These are phyloP conservation scores for Trochalopteron elliotii DNA, from an alignment of 2,113 vertebrate genomes.

Conservation along the genomic window DNA sequence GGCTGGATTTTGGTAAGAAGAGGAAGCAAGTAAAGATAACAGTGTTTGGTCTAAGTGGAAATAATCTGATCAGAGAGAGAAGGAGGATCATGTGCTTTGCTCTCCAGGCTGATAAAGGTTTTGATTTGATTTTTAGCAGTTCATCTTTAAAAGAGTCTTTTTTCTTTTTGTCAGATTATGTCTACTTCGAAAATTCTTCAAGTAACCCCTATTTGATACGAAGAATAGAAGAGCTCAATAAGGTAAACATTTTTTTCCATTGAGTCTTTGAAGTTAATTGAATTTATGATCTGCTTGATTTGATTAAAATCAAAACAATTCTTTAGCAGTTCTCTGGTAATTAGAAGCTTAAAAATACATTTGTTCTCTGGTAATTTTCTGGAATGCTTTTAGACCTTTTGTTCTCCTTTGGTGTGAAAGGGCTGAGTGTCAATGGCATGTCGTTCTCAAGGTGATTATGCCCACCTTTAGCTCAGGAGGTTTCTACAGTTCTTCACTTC, in stretches of 20 bases:
- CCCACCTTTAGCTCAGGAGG: neutral
- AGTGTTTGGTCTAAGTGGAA: neutral
- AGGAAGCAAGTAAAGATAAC: neutral
- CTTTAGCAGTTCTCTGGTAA: neutral
- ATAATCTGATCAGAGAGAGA: neutral
- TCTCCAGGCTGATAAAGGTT: neutral
- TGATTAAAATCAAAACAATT: conserved; percentile 39
- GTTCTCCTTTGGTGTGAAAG: neutral
- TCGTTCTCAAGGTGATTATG: neutral
- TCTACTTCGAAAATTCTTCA: conserved; percentile 99
- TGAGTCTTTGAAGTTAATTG: neutral
- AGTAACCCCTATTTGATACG: conserved; percentile 98
- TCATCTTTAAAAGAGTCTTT: neutral
- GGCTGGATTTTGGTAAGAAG: neutral
- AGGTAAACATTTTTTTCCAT: conserved; percentile 71
- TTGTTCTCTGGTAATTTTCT: neutral
- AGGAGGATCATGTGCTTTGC: neutral
- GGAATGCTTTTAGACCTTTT: neutral
- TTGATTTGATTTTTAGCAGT: neutral
- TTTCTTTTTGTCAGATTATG: conserved; percentile 86
- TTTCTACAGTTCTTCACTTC: neutral
- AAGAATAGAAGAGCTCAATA: conserved; percentile 98
- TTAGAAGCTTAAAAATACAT: neutral
- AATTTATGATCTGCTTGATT: conserved; percentile 20
- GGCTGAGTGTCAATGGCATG: neutral